Conservation (phyloP, 2,113 vertebrate genomes). For the Formicarius rufipectus region DNA sequence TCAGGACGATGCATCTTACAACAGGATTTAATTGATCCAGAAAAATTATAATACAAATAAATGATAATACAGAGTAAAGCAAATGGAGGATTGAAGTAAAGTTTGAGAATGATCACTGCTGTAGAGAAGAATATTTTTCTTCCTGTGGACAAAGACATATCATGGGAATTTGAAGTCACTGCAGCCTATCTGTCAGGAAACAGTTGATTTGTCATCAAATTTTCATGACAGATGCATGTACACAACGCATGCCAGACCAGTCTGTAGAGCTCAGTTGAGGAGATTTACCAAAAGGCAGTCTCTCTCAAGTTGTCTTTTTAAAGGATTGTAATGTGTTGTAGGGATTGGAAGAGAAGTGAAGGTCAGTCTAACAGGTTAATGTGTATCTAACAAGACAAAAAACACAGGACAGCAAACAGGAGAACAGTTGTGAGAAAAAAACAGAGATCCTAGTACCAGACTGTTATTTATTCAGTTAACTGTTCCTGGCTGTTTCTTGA, state of each 20-base stretch:
- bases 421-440: neutral
- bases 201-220: conserved; percentile 70
- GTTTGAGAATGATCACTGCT: conserved; percentile 1
- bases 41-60: conserved; percentile 37
- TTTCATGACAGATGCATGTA: conserved; percentile 47
- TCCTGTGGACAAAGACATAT: conserved; percentile 44
- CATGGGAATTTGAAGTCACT: conserved; percentile 56
- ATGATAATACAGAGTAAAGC: conserved; percentile 25
- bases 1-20: conserved; percentile 45
- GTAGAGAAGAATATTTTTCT: conserved; percentile 55
- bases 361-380: conserved; percentile 38
- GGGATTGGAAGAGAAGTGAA: conserved; percentile 13
- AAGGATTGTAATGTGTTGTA: conserved; percentile 44
- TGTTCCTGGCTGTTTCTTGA: neutral
- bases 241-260: conserved; percentile 40
- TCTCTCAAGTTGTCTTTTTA: conserved; percentile 38
- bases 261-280: neutral
- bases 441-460: neutral
- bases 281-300: conserved; percentile 42
- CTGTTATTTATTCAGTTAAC: neutral
- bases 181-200: conserved; percentile 57
- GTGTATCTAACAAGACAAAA: conserved; percentile 41
- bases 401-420: neutral
- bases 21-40: conserved; percentile 31
- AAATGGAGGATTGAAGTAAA: neutral